A percentile compares a stretch with the other conserved stretches of the same genome.
These are phyloP conservation scores for Anas capensis DNA, from an alignment of 2,797 vertebrate species.

Conservation along the genomic window DNA sequence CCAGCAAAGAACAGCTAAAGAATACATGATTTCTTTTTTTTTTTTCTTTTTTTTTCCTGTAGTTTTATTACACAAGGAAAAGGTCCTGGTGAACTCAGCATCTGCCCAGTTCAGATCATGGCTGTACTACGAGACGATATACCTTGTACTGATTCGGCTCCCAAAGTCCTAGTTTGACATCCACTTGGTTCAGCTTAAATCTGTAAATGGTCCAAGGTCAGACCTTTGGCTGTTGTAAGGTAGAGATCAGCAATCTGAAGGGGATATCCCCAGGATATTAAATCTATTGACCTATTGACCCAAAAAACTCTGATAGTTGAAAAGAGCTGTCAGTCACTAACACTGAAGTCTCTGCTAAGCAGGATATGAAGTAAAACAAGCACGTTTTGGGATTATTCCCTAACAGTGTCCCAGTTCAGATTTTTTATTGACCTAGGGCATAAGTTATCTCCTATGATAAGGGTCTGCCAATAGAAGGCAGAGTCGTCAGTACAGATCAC, in stretches of 20 bases:
- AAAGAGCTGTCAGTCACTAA: constrained; percentile 38
- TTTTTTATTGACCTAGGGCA: constrained; percentile 17
- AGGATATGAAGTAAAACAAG: constrained; percentile 34
- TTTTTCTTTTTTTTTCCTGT: neutral
- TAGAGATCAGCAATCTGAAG: constrained; percentile 5
- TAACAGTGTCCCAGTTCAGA: neutral
- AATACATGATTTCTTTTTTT: neutral
- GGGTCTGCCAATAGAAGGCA: neutral
- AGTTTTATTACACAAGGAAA: neutral
- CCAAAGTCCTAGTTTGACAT: constrained; percentile 8
- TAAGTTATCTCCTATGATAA: neutral
- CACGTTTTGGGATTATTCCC: neutral
- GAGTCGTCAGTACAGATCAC: neutral
- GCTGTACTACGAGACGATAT: neutral
- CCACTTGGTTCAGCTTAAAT: constrained; percentile 4
- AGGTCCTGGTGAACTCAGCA: neutral
- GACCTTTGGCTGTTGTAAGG: constrained; percentile 35
- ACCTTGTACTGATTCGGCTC: constrained; percentile 25
- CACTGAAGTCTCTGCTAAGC: neutral
- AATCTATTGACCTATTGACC: constrained; percentile 67
- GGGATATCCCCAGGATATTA: constrained; percentile 46
- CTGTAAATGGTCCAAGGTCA: neutral
- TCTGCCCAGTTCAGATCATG: neutral
- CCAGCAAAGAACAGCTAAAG: neutral
- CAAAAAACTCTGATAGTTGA: constrained; percentile 37